phyloP scores from a whole-genome alignment of 2,888 invertebrate genomes.

The Hyposoter didymator region DNA sequence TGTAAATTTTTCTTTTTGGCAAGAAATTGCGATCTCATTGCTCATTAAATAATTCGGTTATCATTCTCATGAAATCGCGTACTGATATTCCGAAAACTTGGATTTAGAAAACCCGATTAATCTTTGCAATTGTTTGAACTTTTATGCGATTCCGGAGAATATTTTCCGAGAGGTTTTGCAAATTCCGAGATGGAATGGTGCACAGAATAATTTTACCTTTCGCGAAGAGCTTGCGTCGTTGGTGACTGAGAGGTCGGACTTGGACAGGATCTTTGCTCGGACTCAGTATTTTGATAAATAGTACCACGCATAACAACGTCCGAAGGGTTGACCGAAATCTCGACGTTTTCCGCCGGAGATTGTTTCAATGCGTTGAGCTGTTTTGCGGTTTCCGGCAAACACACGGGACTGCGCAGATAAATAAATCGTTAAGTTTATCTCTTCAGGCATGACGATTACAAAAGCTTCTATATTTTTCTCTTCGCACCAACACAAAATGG shows the following conservation, averaged over 20 bases:
- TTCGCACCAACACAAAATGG: neutral
- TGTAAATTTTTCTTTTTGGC: neutral
- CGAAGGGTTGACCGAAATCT: constrained; percentile 80
- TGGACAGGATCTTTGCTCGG: constrained; percentile 78
- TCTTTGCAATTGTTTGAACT: neutral
- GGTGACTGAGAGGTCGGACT: constrained; percentile 77
- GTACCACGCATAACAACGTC: constrained; percentile 81
- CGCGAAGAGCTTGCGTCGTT: constrained; percentile 79
- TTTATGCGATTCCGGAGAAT: neutral
- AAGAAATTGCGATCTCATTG: neutral
- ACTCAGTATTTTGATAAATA: constrained; percentile 80
- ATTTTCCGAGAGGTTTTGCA: neutral
- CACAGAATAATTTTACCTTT: constrained; percentile 75
- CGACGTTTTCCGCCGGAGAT: constrained; percentile 77
- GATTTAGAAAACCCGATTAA: neutral
- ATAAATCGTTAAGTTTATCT: neutral
- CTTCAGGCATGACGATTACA: neutral
- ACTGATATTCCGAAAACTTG: neutral
- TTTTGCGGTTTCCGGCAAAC: constrained; percentile 81
- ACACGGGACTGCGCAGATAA: constrained; percentile 75
- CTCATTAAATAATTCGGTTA: neutral
- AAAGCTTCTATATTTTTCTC: neutral
- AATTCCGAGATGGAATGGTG: neutral
- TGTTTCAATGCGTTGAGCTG: constrained; percentile 77
- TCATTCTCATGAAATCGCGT: neutral